Base-by-base conservation (phyloP, 2,888 invertebrate species). In the Ramazzottius varieornatus region DNA sequence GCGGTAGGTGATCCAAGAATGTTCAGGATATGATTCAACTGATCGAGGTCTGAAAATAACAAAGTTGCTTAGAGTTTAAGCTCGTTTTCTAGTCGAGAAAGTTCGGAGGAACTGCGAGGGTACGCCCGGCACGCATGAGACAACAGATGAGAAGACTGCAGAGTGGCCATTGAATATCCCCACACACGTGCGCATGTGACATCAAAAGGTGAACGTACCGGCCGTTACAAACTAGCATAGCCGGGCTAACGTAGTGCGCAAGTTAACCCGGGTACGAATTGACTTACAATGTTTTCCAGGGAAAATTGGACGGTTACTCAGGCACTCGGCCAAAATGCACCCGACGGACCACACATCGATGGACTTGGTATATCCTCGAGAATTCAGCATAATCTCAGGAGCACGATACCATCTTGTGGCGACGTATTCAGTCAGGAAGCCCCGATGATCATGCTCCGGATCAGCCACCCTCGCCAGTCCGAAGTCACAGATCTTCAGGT, bases 401-500 rank as follows among this genome's bases (percentile, higher is more conserved):
- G 98, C 98, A 72, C 98, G 82, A 77, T 99, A 99, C 98, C 98
- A 98, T 73, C 98, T 83, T 63, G 98, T 98, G 66, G 98, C 98
- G 67, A 98, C 98, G 78, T 99, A 99, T 80, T 99, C 98, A 70
- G 98, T 98, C 69, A 98, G 83, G 79, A 98, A 94, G 68, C 98
- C 98, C 66, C 96, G 96, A 78, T 98, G 96, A 80, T 99, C 96
- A 76, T 96, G 96, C 75, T 93, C 93, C 0, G 98, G 98, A 80
- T 98, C 98, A 46, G 96, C 96, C 68, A 98, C 94, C 75, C 98
- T 83, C 68, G 98, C 98, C 76, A 98, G 80, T 63, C 98, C 98
- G 81, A 99, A 99, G 81, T 99, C 98, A 80, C 98, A 99, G 75
- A 98, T 96, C 88, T 96, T 96, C 76, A 96, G 83, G 82, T 98